Base-by-base conservation (phyloP, 2,888 invertebrate species). In the Sthenelais limicola region DNA sequence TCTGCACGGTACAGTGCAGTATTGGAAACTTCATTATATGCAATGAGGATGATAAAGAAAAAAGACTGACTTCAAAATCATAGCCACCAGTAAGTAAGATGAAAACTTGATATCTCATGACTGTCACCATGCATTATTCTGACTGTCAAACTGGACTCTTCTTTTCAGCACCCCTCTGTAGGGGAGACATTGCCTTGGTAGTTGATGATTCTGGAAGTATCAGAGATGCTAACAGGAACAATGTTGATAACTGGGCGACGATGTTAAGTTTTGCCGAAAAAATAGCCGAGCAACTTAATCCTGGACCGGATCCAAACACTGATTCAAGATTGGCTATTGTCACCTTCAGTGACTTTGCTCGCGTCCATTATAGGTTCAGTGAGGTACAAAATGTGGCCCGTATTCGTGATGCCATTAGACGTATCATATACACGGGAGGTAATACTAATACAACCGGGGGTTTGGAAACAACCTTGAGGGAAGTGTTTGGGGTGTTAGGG, bases 121-220 rank as follows among this genome's bases (percentile, higher is more conserved):
- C n/a, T n/a, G n/a, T n/a, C n/a, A n/a, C n/a, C n/a, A n/a, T n/a
- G n/a, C n/a, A n/a, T n/a, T n/a, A n/a, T n/a, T n/a, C n/a, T n/a
- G n/a, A n/a, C n/a, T n/a, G n/a, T n/a, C n/a, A n/a, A n/a, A 24
- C 32, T 56, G 28, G 30, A 33, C 33, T 33, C 56, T 28, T 15
- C 18, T 9, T 56, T 56, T 32, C 56, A 56, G 56, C 43, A 9
- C 43, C 43, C 43, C 43, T 9, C 30, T 67, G 67, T n/a, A 1
- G 7, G 1, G 67, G 48, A 18, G 67, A 67, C 30, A 43, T 67
- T 18, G 67, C 67, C 49, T 7, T 67, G 28, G 26, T 67, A 1
- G n/a, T 67, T 1, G 67, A 67, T 26, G 32, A 48, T 30, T 67
- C 67, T 12, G 48, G 48, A 3, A 67, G 67, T 43, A 67, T 67